phyloP scores from a whole-genome alignment of 2,797 vertebrate species.

The Varecia variegata region DNA sequence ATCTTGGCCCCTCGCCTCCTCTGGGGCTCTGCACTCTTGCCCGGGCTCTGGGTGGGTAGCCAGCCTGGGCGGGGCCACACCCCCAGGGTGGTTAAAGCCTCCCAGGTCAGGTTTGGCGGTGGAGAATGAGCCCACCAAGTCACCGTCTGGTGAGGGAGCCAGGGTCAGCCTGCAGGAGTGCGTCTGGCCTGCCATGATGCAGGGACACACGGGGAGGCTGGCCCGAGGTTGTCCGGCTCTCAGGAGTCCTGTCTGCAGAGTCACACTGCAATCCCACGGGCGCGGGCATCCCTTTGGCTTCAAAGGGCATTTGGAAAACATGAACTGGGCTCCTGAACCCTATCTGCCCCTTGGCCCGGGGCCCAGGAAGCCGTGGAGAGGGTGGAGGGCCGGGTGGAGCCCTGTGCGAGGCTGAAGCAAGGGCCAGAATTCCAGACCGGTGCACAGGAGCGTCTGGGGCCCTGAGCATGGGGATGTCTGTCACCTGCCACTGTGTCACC shows the following conservation, averaged over 20 bases:
- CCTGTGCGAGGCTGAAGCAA: background rate
- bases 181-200: background rate
- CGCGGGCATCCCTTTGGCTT: background rate
- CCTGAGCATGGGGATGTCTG: background rate
- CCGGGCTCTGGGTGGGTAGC: background rate
- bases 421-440: background rate
- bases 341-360: background rate
- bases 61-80: background rate
- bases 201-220: background rate
- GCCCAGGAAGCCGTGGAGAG: background rate
- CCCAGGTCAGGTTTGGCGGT: background rate
- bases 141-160: background rate
- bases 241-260: background rate
- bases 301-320: background rate
- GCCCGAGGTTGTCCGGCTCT: background rate
- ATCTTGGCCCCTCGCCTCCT: background rate
- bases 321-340: background rate
- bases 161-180: background rate
- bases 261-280: background rate
- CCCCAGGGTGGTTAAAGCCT: slow-evolving; percentile 18
- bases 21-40: background rate
- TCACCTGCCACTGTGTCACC: background rate
- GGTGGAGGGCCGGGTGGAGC: fast-evolving
- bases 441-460: fast-evolving
- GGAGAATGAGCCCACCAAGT: background rate